Percentiles rank a stretch among this genome's conserved stretches.
Evolutionary conservation across 2,113 vertebrate species (phyloP).

Genomic region (Merops nubicus): DNA sequence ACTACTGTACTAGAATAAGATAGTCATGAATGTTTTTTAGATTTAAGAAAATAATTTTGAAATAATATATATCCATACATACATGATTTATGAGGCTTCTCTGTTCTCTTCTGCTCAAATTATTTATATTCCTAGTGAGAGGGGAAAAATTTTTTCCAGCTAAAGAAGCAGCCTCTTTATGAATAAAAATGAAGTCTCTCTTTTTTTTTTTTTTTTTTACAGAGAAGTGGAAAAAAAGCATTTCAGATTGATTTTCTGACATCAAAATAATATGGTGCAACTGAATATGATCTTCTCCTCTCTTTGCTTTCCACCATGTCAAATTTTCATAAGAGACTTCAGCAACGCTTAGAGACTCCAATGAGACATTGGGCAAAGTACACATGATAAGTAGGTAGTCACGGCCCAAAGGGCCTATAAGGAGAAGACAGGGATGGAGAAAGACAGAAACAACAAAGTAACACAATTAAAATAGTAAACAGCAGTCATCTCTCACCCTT

Average conservation of each 20-base stretch:
- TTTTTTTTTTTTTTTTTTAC: background rate
- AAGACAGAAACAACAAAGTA: background rate
- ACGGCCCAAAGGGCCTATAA: background rate
- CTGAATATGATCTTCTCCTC: background rate
- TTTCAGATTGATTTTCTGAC: constrained; percentile 31
- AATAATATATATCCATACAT: constrained; percentile 62
- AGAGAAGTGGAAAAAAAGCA: background rate
- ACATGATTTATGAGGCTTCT: constrained; percentile 68
- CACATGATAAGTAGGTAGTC: background rate
- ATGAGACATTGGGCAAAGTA: background rate
- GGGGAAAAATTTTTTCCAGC: constrained; percentile 50
- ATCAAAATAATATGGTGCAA: constrained; percentile 24
- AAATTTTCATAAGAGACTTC: background rate
- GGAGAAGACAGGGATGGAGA: background rate
- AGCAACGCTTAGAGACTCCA: background rate
- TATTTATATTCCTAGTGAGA: constrained; percentile 68
- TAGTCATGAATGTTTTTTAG: constrained; percentile 67
- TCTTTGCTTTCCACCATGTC: background rate
- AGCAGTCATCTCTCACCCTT: background rate
- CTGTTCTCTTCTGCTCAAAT: constrained; percentile 63
- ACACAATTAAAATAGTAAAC: background rate
- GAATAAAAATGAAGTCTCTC: constrained; percentile 59
- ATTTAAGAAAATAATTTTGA: constrained; percentile 63
- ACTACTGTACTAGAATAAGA: constrained; percentile 46
- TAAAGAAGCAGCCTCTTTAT: constrained; percentile 55